A percentile compares a stretch with the other conserved stretches of the same genome.
These are phyloP conservation scores for Halcyon smyrnensis DNA, from an alignment of 2,797 vertebrate species.

Conservation along the genomic window DNA sequence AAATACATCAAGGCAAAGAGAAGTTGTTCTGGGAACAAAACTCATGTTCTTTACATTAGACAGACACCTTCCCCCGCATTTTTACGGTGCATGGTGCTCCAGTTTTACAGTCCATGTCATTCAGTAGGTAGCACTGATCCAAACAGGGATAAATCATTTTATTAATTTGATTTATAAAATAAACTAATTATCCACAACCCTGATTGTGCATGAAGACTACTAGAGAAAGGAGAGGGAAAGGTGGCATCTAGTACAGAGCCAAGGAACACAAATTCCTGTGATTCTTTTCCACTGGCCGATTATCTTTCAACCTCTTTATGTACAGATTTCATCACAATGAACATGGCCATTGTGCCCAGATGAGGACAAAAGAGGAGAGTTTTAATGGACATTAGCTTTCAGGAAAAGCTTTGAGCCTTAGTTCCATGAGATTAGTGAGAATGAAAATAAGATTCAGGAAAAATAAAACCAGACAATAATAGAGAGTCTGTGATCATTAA, in stretches of 20 bases:
- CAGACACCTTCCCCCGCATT: not conserved
- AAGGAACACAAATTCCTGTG: slow-evolving; percentile 17
- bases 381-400: slow-evolving; percentile 40
- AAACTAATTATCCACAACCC: not conserved
- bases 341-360: slow-evolving; percentile 5
- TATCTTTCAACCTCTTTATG: slow-evolving; percentile 19
- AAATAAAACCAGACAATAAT: slow-evolving; percentile 54
- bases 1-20: slow-evolving; percentile 24
- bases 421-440: slow-evolving; percentile 42
- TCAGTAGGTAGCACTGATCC: not conserved
- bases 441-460: slow-evolving; percentile 59
- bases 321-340: slow-evolving; percentile 50
- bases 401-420: slow-evolving; percentile 62
- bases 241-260: not conserved
- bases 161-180: slow-evolving; percentile 42
- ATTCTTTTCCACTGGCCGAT: slow-evolving; percentile 3
- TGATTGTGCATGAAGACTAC: not conserved
- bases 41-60: not conserved
- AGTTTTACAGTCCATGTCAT: not conserved
- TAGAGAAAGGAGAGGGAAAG: not conserved
- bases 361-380: slow-evolving; percentile 34
- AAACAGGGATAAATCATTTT: not conserved
- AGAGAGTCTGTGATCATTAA: slow-evolving; percentile 43
- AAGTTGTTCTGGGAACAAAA: slow-evolving; percentile 48
- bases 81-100: not conserved